Base-by-base conservation (phyloP, 2,888 invertebrate genomes). In the Drosophila yooni region DNA sequence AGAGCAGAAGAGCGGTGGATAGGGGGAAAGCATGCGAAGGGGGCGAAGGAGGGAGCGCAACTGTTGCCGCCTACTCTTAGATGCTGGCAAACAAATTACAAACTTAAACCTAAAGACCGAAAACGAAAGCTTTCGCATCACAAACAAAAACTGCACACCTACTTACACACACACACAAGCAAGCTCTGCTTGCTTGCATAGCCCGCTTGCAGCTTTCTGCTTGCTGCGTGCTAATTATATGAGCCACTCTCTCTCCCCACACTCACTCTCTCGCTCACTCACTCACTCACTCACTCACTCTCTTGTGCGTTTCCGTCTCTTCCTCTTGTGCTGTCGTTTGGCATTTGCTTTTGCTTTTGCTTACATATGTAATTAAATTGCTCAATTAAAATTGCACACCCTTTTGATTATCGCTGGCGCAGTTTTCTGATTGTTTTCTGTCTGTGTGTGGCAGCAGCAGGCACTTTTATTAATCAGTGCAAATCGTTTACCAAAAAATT, bases 321-420 rank as follows among this genome's bases (percentile, higher is more conserved):
- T 25, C 27, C 59, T 10, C 46, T 54, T 11, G 36, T 66, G 54
- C 59, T 67, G 65, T 71, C 71, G 69, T 70, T 81, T 71, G 70
- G 75, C 79, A 76, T 90, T 86, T 89, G 90, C 88, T 69, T 81
- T 71, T 67, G 75, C 79, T 80, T 90, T 86, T 90, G 90, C 88
- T 88, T 88, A 84, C 88, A 88, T 89, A 90, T 91, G 91, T 92
- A 92, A 92, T 92, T 92, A 92, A 92, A 92, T 92, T 92, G 92
- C 84, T 92, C 92, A 92, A 92, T 92, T 92, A 92, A 92, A 92
- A 92, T 92, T 92, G 92, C 92, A 92, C 92, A 92, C 92, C 89
- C 92, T 91, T 92, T 91, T 92, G 92, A 92, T 92, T 92, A 92
- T 92, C 91, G 91, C 88, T 88, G 68, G 84, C 83, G 74, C 71